Percentiles rank a stretch among this genome's conserved stretches.
These are phyloP conservation scores for Cataglyphis altisquamis DNA, from an alignment of 2,888 invertebrate genomes.

Conservation along the genomic window DNA sequence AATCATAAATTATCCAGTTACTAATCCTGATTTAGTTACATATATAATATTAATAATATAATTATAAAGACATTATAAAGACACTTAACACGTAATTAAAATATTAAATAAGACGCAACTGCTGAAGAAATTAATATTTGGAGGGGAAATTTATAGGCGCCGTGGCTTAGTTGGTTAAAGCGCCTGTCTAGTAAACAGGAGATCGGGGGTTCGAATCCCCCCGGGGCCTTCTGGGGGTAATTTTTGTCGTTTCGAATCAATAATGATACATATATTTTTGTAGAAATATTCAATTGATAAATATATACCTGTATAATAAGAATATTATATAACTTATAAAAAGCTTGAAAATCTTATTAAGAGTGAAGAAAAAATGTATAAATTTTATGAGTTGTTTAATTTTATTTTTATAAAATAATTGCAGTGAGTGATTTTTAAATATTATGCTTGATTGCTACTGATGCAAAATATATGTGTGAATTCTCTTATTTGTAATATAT, in stretches of 20 bases:
- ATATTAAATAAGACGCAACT: neutral
- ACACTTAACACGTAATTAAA: neutral
- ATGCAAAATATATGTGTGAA: neutral
- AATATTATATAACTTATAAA: neutral
- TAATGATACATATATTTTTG: neutral
- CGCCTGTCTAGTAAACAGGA: slow-evolving; percentile 90
- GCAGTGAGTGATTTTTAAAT: neutral
- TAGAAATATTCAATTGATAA: neutral
- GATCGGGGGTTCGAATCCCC: slow-evolving; percentile 90
- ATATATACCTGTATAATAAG: neutral
- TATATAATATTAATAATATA: neutral
- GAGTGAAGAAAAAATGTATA: neutral
- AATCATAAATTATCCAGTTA: neutral
- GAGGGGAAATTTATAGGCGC: slow-evolving; percentile 86
- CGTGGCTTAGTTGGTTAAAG: slow-evolving; percentile 94
- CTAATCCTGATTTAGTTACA: neutral
- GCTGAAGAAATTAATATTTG: slow-evolving; percentile 7
- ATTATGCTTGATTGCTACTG: neutral
- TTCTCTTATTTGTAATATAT: neutral
- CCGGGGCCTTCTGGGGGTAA: slow-evolving; percentile 87
- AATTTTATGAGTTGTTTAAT: neutral
- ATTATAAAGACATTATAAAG: neutral
- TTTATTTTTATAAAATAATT: slow-evolving; percentile 14
- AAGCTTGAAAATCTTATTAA: neutral
- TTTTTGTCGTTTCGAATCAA: slow-evolving; percentile 6